A percentile compares a stretch with the other conserved stretches of the same genome.
Conservation (phyloP, 2,888 invertebrate species). For the Cyrtodaria siliqua region DNA sequence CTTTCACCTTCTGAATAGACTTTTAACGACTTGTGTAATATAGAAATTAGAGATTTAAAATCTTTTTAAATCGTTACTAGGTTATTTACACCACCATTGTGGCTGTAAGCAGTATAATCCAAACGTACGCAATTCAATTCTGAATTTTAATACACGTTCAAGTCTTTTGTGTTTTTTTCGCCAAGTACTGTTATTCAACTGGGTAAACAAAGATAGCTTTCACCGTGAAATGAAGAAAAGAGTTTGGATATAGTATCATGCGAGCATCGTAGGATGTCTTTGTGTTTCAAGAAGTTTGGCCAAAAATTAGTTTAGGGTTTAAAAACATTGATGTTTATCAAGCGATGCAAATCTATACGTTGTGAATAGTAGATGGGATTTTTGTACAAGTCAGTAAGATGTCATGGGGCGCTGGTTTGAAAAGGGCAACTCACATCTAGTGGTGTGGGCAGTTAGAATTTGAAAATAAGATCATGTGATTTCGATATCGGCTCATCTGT, state of each 20-base stretch:
- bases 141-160: conserved; percentile 25
- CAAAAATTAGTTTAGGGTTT: conserved; percentile 28
- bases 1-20: conserved; percentile 20
- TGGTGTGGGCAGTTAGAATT: too few relatives aligned
- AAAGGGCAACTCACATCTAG: too few relatives aligned
- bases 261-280: conserved; percentile 23
- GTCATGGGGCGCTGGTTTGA: too few relatives aligned
- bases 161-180: conserved; percentile 19
- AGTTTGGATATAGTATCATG: conserved; percentile 16
- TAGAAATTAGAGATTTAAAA: conserved; percentile 33
- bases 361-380: too few relatives aligned
- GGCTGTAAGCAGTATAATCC: conserved; percentile 1
- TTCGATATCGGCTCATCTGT: too few relatives aligned
- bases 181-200: conserved; percentile 37
- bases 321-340: conserved; percentile 8
- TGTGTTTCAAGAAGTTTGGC: conserved; percentile 29
- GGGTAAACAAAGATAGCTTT: conserved; percentile 31
- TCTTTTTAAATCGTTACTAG: conserved; percentile 45
- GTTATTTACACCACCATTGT: conserved; percentile 42
- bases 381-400: too few relatives aligned
- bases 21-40: conserved; percentile 36
- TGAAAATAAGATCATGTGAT: too few relatives aligned
- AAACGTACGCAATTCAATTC: conserved; percentile 28
- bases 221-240: conserved; percentile 1
- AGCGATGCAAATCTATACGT: too few relatives aligned